A percentile compares a stretch with the other conserved stretches of the same genome.
Conservation (phyloP, 2,888 invertebrate species). For the Harmothoe impar region DNA sequence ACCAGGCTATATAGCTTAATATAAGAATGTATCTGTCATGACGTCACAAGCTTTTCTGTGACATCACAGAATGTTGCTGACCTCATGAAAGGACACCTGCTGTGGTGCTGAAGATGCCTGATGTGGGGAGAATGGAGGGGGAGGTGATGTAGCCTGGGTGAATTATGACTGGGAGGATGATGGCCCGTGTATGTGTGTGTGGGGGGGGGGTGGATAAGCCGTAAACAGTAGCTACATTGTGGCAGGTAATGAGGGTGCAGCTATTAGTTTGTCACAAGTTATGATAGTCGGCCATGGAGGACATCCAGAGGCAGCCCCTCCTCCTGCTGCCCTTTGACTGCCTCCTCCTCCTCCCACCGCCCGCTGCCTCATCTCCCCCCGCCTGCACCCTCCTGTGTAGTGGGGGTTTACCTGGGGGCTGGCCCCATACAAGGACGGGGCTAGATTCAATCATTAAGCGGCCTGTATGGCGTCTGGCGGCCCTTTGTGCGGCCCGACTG, state of each 20-base stretch:
- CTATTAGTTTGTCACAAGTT: slow-evolving; percentile 10
- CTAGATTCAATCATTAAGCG: slow-evolving; percentile 26
- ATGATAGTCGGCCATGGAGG: not conserved
- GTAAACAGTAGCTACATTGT: not conserved
- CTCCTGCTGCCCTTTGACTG: not conserved
- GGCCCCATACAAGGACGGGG: slow-evolving; percentile 21
- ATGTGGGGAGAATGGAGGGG: too few species aligned
- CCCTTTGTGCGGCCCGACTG: not conserved
- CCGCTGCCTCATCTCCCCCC: not conserved
- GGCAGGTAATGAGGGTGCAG: not conserved
- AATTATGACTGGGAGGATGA: too few species aligned
- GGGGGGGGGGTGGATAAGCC: not conserved
- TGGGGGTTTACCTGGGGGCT: not conserved
- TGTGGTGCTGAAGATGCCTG: too few species aligned
- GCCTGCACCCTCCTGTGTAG: not conserved
- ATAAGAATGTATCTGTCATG: too few species aligned
- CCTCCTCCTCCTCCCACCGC: not conserved
- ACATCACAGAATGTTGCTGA: too few species aligned
- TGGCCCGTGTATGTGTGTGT: not conserved
- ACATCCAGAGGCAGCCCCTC: not conserved
- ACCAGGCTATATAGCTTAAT: too few species aligned
- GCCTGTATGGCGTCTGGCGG: not conserved
- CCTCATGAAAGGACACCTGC: too few species aligned
- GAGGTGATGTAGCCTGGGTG: too few species aligned
- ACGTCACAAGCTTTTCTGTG: too few species aligned